phyloP scores from a whole-genome alignment of 2,888 invertebrate genomes.

The Synanthedon vespiformis region DNA sequence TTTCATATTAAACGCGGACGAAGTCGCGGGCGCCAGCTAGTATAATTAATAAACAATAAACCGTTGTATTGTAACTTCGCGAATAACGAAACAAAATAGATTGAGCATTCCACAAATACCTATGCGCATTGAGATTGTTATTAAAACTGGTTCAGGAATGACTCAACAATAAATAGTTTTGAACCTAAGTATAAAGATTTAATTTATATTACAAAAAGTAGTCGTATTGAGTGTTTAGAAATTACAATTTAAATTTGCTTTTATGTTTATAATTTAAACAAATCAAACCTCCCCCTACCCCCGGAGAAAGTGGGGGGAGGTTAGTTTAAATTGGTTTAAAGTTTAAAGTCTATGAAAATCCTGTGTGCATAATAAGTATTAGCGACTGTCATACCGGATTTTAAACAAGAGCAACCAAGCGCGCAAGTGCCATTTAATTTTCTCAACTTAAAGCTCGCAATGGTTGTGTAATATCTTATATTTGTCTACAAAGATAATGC shows the following conservation, averaged over 20 bases:
- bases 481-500: not conserved
- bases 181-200: no score
- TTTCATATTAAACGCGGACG: no score
- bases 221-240: no score
- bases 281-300: no score
- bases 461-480: conserved; percentile 6
- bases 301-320: no score
- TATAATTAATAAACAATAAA: not conserved
- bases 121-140: not conserved
- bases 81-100: not conserved
- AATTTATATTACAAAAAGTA: no score
- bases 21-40: no score
- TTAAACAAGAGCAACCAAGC: conserved; percentile 6
- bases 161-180: not conserved
- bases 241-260: no score
- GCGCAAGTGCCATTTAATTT: conserved; percentile 12
- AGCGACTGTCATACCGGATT: not conserved
- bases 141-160: not conserved
- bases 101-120: not conserved
- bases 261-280: no score
- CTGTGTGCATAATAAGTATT: not conserved
- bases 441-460: conserved; percentile 6
- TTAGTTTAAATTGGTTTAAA: no score
- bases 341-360: no score
- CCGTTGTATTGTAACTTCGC: not conserved